Evolutionary conservation across 2,888 invertebrate genomes (phyloP).

Genomic region (Trimorus sp.): DNA sequence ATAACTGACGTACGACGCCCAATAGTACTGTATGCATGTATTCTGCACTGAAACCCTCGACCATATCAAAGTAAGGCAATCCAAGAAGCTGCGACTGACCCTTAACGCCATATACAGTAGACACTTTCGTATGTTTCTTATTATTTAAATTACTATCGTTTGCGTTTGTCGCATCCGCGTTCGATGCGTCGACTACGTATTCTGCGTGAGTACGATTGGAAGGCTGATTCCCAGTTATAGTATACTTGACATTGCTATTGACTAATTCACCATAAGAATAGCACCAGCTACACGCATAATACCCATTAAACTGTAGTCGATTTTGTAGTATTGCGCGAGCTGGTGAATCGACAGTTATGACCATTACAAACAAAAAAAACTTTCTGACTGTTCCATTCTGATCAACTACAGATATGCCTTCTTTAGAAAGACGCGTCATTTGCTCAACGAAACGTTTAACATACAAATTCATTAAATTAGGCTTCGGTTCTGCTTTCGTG

Average conservation of each 20-base stretch:
- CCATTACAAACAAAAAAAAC: conserved; percentile 28
- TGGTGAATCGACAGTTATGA: conserved; percentile 19
- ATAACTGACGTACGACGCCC: conserved; percentile 44
- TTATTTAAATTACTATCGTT: background rate
- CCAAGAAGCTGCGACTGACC: conserved; percentile 22
- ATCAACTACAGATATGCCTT: conserved; percentile 13
- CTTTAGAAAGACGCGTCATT: background rate
- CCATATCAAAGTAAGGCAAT: conserved; percentile 44
- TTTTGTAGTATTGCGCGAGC: conserved; percentile 52
- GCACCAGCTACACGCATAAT: conserved; percentile 59
- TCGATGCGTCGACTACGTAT: conserved; percentile 39
- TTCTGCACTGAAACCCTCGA: conserved; percentile 52
- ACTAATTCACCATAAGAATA: conserved; percentile 34
- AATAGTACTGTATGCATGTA: conserved; percentile 56
- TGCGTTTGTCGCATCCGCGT: conserved; percentile 5
- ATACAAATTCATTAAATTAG: background rate
- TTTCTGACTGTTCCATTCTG: background rate
- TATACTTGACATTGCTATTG: background rate
- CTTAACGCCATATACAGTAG: conserved; percentile 49
- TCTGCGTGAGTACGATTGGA: conserved; percentile 30
- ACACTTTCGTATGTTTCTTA: background rate
- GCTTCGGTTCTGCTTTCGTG: background rate
- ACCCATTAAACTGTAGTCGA: conserved; percentile 53
- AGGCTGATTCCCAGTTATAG: background rate
- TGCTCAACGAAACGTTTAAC: conserved; percentile 17